Base-by-base conservation (phyloP, 1,140 invertebrate genomes). In the Aphis craccivora region DNA sequence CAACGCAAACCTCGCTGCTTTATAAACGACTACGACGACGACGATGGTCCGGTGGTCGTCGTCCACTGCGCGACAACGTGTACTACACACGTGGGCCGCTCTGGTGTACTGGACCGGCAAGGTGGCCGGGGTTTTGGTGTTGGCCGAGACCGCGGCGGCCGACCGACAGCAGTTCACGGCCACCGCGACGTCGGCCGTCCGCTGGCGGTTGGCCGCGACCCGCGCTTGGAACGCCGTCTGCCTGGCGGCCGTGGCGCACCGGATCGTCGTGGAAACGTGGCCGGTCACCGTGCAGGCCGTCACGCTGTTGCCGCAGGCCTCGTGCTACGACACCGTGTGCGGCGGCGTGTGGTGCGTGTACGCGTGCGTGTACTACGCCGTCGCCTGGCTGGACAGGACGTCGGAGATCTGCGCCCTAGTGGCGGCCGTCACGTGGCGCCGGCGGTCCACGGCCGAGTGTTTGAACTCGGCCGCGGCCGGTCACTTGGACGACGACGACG, bases 341-440 rank as follows among this genome's bases (percentile, higher is more conserved):
- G 67, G 45, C 0, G 91, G 76, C n/a, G 45, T 84, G 30, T 92
- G 91, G 91, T 92, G 91, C 45, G 67, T 83, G 48, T 92, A 92
- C n/a, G 91, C 91, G 67, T 92, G 91, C n/a, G 67, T 83, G 22
- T 92, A 92, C n/a, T 92, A 92, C 76, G 67, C 91, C 22, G 76
- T 92, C 30, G 60, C 91, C n/a, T 92, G 91, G 91, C 35, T 92
- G 0, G 91, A 92, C 76, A 43, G 91, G 1, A 25, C 11, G 55
- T 83, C 45, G 8, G 91, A 92, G 45, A 37, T 83, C 7, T 23
- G 43, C 35, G 45, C 67, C 35, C 23, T 92, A 23, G 20, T 3
- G 6, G 67, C 45, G n/a, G 91, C 91, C 11, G 67, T 83, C n/a
- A 37, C 43, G 67, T 92, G 91, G 91, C 76, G 91, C 23, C 45